phyloP scores from a whole-genome alignment of 2,113 vertebrate genomes.

The Ameiurus melas region DNA sequence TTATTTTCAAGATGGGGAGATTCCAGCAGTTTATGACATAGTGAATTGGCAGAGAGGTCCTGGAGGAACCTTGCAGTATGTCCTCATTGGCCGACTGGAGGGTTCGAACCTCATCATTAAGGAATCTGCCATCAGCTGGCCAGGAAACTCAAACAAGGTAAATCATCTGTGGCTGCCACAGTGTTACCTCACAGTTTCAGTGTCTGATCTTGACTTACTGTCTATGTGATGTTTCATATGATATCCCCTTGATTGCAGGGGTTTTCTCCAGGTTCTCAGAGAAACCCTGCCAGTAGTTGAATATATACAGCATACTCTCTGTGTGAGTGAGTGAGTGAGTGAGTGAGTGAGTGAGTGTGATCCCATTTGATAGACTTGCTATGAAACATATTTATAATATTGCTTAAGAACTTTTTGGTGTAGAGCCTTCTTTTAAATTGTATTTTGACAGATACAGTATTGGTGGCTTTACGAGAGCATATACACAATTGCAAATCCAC shows the following conservation, averaged over 20 bases:
- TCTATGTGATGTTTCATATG: neutral
- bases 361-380: too few species aligned
- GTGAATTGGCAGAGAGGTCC: constrained; percentile 70
- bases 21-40: constrained; percentile 70
- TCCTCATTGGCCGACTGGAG: constrained; percentile 63
- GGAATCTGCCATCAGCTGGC: constrained; percentile 67
- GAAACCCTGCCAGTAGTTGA: neutral
- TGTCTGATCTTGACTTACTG: neutral
- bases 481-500: neutral
- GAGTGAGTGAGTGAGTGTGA: neutral
- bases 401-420: neutral
- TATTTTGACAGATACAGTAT: neutral
- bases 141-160: neutral
- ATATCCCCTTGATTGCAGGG: neutral
- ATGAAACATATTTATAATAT: neutral
- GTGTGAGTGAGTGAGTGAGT: neutral
- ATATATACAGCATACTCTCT: neutral
- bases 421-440: neutral
- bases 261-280: neutral
- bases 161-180: neutral
- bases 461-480: neutral
- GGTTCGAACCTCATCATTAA: constrained; percentile 63
- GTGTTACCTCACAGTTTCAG: neutral
- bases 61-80: constrained; percentile 57
- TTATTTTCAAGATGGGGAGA: constrained; percentile 65